Evolutionary conservation across 2,797 vertebrate species (phyloP), one percentile per base, ranked within the genome.

Genomic region (Apogon hyalosoma): DNA sequence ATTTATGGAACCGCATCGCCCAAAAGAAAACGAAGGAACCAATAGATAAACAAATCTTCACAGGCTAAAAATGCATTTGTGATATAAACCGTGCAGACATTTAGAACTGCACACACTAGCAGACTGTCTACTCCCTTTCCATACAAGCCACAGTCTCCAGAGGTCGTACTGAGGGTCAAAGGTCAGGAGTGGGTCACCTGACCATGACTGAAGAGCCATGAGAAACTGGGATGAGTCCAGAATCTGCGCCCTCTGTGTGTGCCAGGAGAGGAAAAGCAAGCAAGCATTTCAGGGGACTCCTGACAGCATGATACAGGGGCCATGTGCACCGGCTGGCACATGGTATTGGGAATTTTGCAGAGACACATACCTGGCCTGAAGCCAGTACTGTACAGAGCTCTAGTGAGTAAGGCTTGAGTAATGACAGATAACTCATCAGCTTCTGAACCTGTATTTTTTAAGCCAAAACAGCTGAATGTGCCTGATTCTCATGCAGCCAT

Each of bases 291-390:
- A 31, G 19, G 38, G 62, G 71, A 75, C 69, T 73, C 63, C 47
- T 80, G 73, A 73, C 74, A 69, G 50, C 38, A 14, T 59, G 68
- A 79, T 53, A 53, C 70, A 75, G 75, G 40, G 77, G 71, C 80
- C 87, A 88, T 88, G 88, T 88, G 89, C 86, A 75, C 71, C 39
- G 49, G 73, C 81, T 80, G 80, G 75, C 88, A 90, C 91, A 90
- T 90, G 89, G 60, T 70, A 66, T 55, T 38, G 59, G 73, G 80
- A 85, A 77, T 69, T 71, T 77, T 77, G 73, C 57, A 66, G 69
- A 72, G 52, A 77, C 84, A 68, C 79, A 66, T 19, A 15, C 53
- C 76, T 88, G 88, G 87, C 63, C 36, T 39, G 7, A 6, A 71
- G 75, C 85, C 85, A 86, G 60, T 55, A 71, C 59, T 67, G 69